These are phyloP conservation scores for Nesoenas mayeri DNA, from an alignment of 2,113 vertebrate genomes.

Conservation along the genomic window DNA sequence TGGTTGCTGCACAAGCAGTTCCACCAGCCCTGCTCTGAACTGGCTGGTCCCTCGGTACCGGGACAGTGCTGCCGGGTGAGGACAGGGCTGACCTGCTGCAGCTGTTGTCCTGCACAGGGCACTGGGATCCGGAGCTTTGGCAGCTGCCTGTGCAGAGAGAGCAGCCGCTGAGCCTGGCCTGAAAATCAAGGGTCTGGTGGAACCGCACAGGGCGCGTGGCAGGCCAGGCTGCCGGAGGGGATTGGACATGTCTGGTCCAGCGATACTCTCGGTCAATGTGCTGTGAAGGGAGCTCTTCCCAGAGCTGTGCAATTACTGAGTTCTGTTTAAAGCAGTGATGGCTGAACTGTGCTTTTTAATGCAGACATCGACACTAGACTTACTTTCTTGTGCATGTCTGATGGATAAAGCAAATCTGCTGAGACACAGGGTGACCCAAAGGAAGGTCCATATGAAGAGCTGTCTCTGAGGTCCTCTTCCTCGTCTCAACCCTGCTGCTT, in stretches of 20 bases:
- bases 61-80: background rate
- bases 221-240: background rate
- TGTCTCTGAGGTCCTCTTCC: background rate
- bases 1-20: background rate
- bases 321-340: background rate
- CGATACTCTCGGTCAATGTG: background rate
- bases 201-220: fast-evolving
- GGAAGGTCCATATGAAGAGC: background rate
- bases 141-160: fast-evolving
- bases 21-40: background rate
- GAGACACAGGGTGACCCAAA: background rate
- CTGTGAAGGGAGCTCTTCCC: background rate
- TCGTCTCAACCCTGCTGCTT: background rate
- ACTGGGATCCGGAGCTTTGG: background rate
- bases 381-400: background rate
- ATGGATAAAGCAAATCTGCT: background rate
- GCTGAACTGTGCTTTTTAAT: background rate
- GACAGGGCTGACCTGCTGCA: background rate
- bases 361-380: background rate
- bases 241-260: background rate
- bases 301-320: fast-evolving
- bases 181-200: fast-evolving
- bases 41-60: background rate
- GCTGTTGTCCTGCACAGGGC: background rate
- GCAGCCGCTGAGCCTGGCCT: background rate